phyloP scores from a whole-genome alignment of 2,797 vertebrate genomes.

The Melanotaenia nigrans region DNA sequence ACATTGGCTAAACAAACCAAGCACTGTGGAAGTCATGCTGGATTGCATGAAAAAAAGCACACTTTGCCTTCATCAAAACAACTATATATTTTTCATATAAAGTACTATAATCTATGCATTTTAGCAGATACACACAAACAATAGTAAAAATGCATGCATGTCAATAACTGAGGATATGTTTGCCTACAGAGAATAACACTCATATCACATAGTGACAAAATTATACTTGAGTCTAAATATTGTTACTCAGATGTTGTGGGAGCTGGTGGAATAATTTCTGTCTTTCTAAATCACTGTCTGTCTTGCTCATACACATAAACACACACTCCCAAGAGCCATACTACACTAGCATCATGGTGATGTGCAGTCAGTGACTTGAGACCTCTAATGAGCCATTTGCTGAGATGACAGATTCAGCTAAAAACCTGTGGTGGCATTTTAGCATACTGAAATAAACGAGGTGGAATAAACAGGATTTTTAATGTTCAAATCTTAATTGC shows the following conservation, averaged over 20 bases:
- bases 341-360: constrained; percentile 18
- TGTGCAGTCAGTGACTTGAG: constrained; percentile 54
- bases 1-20: too few relatives aligned
- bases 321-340: constrained; percentile 35
- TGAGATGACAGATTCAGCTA: constrained; percentile 66
- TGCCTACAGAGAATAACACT: constrained; percentile 24
- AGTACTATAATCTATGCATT: not conserved
- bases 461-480: constrained; percentile 39
- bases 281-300: constrained; percentile 11
- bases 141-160: constrained; percentile 25
- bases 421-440: constrained; percentile 58
- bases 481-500: constrained; percentile 22
- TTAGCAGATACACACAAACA: constrained; percentile 30
- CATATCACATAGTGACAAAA: constrained; percentile 29
- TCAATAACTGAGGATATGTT: constrained; percentile 28
- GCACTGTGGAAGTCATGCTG: not conserved
- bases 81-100: too few relatives aligned
- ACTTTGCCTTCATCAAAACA: too few relatives aligned
- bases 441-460: constrained; percentile 65
- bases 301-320: constrained; percentile 8
- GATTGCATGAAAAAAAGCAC: not conserved
- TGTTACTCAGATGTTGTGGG: constrained; percentile 22
- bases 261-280: constrained; percentile 19
- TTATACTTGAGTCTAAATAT: constrained; percentile 25
- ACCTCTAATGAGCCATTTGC: constrained; percentile 76